Evolutionary conservation across 1,140 invertebrate genomes (phyloP).

Genomic region (Leptonema lineaticorne): DNA sequence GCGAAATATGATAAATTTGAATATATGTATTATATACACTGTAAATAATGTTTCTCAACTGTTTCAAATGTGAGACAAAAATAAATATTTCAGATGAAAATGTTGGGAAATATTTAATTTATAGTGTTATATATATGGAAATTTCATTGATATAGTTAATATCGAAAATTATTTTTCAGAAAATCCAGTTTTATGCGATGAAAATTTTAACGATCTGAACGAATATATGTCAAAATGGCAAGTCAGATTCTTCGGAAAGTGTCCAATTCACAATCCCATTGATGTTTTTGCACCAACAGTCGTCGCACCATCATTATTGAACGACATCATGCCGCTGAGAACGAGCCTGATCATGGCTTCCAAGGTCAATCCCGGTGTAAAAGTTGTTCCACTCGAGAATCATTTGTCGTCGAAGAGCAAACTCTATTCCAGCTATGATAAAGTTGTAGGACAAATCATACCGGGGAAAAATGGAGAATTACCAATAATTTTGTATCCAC

Average conservation of each 20-base stretch:
- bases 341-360: constrained; percentile 41
- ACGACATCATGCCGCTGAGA: constrained; percentile 47
- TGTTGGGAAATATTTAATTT: too few relatives aligned
- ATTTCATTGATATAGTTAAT: too few relatives aligned
- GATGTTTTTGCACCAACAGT: constrained; percentile 51
- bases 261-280: constrained; percentile 55
- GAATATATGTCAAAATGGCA: constrained; percentile 67
- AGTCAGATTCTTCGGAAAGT: constrained; percentile 65
- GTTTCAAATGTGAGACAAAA: too few relatives aligned
- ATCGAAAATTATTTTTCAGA: constrained; percentile 62
- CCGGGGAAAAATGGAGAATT: constrained; percentile 52
- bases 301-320: constrained; percentile 44
- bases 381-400: constrained; percentile 19
- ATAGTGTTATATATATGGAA: too few relatives aligned
- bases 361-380: not conserved
- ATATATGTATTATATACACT: too few relatives aligned
- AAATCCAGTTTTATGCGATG: constrained; percentile 74
- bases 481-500: constrained; percentile 51
- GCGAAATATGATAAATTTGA: too few relatives aligned
- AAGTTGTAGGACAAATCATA: constrained; percentile 49
- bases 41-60: not conserved
- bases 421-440: constrained; percentile 34
- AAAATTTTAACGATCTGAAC: constrained; percentile 65
- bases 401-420: not conserved
- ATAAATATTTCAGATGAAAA: too few relatives aligned